These are phyloP conservation scores for Lamellibrachia luymesi DNA, from an alignment of 1,140 invertebrate genomes.

Conservation along the genomic window DNA sequence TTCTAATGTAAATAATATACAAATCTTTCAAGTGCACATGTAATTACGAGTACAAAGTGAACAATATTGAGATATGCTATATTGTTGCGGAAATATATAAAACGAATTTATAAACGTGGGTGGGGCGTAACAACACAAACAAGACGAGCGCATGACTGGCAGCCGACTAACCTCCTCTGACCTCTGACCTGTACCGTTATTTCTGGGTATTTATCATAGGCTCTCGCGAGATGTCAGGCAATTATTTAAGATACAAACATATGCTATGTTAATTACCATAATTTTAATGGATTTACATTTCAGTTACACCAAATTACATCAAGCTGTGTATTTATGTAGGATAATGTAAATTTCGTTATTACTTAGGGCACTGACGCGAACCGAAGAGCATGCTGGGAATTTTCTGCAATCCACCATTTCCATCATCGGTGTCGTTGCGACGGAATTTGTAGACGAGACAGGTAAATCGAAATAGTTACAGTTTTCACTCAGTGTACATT, in stretches of 20 bases:
- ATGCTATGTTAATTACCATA: not conserved
- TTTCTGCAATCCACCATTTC: constrained; percentile 4
- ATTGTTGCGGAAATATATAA: no score
- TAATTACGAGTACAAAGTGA: no score
- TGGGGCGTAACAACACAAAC: no score
- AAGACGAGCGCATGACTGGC: no score
- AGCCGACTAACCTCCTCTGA: not conserved
- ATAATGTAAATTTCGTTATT: not conserved
- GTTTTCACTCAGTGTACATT: not conserved
- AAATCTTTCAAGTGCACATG: no score
- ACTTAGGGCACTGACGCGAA: not conserved
- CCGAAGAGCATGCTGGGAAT: not conserved
- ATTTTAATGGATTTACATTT: not conserved
- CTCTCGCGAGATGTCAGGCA: not conserved
- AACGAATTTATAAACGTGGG: no score
- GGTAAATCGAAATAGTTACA: not conserved
- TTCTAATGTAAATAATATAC: no score
- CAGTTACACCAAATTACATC: not conserved
- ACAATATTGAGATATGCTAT: no score
- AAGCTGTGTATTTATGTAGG: not conserved
- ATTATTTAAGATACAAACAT: not conserved
- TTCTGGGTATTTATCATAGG: not conserved
- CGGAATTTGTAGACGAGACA: constrained; percentile 4
- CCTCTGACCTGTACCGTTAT: not conserved
- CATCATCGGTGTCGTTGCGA: constrained; percentile 3